A percentile compares a stretch with the other conserved stretches of the same genome.
Evolutionary conservation across 2,113 vertebrate genomes (phyloP).

Genomic region (Petrocephalus microphthalmus): DNA sequence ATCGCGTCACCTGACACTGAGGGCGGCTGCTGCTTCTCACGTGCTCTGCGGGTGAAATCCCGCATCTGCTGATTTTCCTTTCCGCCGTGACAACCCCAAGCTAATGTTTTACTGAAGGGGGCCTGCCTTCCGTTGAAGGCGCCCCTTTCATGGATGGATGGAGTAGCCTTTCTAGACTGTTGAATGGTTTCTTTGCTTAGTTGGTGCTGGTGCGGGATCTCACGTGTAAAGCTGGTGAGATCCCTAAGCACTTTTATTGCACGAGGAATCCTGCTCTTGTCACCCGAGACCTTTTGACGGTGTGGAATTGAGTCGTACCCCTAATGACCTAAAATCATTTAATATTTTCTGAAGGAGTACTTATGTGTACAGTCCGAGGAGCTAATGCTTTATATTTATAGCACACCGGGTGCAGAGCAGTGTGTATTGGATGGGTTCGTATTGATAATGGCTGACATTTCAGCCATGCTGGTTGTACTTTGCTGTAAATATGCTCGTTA

Average conservation of each 20-base stretch:
- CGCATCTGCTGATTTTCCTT: not conserved
- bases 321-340: not conserved
- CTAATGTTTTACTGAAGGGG: constrained; percentile 8
- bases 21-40: not conserved
- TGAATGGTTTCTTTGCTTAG: not conserved
- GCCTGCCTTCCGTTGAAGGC: not conserved
- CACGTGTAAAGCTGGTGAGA: not conserved
- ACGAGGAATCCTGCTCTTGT: not conserved
- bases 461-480: not conserved
- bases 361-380: not conserved
- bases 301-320: not conserved
- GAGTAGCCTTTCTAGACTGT: not conserved
- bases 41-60: not conserved
- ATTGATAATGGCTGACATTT: not conserved
- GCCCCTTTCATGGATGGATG: not conserved
- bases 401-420: not conserved
- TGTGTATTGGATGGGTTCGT: not conserved
- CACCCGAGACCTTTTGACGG: not conserved
- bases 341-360: not conserved
- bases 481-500: not conserved
- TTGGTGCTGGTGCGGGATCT: not conserved
- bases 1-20: not conserved
- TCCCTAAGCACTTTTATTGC: not conserved
- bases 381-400: not conserved
- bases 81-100: not conserved